phyloP scores from a whole-genome alignment of 2,113 vertebrate species.

The Rutilus rutilus region DNA sequence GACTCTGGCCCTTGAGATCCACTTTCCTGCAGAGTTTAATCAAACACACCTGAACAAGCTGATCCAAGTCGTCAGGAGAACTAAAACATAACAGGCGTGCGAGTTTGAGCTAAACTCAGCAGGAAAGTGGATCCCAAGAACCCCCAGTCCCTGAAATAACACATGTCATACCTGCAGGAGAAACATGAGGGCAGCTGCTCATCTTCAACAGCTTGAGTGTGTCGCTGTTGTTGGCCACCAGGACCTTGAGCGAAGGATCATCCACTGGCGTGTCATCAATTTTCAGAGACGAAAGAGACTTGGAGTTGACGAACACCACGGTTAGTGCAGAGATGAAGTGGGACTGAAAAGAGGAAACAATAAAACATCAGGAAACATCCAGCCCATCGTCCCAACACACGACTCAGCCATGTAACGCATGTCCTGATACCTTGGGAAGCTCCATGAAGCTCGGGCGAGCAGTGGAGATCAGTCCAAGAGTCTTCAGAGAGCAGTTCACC shows the following conservation, averaged over 20 bases:
- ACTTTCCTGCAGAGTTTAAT: too few relatives aligned
- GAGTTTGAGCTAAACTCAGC: too few relatives aligned
- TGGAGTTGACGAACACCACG: conserved; percentile 98
- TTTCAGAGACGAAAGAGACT: conserved; percentile 94
- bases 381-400: not conserved
- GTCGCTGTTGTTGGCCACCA: conserved; percentile 97
- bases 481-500: conserved; percentile 89
- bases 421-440: conserved; percentile 89
- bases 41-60: too few relatives aligned
- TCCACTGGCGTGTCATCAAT: conserved; percentile 97
- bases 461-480: conserved; percentile 91
- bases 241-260: conserved; percentile 93
- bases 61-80: too few relatives aligned
- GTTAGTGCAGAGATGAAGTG: conserved; percentile 93
- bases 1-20: too few relatives aligned
- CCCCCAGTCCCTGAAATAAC: not conserved
- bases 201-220: conserved; percentile 94
- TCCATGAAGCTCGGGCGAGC: conserved; percentile 98
- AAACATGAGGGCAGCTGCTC: conserved; percentile 90
- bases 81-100: too few relatives aligned
- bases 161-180: conserved; percentile 74
- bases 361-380: not conserved
- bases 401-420: not conserved
- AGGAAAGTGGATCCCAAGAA: too few relatives aligned
- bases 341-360: conserved; percentile 62